Evolutionary conservation across 1,140 invertebrate genomes (phyloP).

Genomic region (Drosophila miranda): DNA sequence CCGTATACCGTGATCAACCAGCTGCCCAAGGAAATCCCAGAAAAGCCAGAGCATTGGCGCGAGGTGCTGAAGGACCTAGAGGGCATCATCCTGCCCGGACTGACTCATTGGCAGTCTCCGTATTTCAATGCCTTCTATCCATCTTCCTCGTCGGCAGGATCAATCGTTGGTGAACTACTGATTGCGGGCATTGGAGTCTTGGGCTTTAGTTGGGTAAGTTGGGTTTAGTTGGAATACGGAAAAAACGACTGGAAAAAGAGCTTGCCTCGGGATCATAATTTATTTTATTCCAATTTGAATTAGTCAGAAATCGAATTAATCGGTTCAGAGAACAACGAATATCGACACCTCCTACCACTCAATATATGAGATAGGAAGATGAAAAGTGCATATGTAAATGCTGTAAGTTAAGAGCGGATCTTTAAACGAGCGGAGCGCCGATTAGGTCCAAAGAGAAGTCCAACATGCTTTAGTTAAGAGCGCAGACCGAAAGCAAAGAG

Average conservation of each 20-base stretch:
- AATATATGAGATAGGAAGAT: too few relatives aligned
- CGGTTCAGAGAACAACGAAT: too few relatives aligned
- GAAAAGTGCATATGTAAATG: too few relatives aligned
- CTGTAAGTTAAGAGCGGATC: neutral
- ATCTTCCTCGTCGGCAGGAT: slow-evolving; percentile 91
- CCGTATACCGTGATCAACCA: slow-evolving; percentile 89
- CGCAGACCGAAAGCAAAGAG: slow-evolving; percentile 2
- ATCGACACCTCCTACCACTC: too few relatives aligned
- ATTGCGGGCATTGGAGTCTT: slow-evolving; percentile 91
- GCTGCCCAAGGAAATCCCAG: slow-evolving; percentile 89
- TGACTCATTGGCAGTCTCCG: slow-evolving; percentile 97
- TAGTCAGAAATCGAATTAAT: too few relatives aligned
- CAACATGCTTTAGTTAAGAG: slow-evolving; percentile 11
- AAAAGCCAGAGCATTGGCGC: slow-evolving; percentile 90
- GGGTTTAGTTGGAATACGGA: too few relatives aligned
- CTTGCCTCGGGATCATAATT: neutral
- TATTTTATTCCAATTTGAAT: too few relatives aligned
- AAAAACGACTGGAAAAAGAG: too few relatives aligned
- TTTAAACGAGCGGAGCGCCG: too few relatives aligned
- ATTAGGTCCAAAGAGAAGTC: neutral
- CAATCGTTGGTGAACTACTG: slow-evolving; percentile 93
- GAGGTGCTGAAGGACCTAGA: slow-evolving; percentile 92
- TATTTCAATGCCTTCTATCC: slow-evolving; percentile 97
- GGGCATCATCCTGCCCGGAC: slow-evolving; percentile 91
- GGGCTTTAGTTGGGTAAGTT: slow-evolving; percentile 94